phyloP scores from a whole-genome alignment of 2,888 invertebrate genomes.

The Ectropis crepuscularia region DNA sequence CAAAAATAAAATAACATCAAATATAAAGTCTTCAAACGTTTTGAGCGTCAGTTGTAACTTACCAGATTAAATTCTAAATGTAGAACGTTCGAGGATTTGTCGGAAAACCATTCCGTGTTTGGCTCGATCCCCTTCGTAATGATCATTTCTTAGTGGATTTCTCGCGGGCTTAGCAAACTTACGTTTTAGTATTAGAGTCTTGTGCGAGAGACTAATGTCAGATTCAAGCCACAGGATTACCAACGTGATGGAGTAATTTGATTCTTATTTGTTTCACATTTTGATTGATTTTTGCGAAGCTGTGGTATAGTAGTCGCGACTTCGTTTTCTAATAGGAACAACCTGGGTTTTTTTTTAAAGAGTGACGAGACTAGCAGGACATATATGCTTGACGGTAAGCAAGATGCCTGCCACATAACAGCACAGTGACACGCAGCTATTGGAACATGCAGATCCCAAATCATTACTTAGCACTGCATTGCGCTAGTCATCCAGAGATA shows the following conservation, averaged over 20 bases:
- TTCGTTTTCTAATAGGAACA: no score
- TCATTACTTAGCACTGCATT: no score
- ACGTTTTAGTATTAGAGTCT: constrained; percentile 31
- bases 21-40: neutral
- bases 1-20: no score
- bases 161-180: constrained; percentile 25
- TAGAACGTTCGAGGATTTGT: constrained; percentile 16
- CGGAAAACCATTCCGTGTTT: constrained; percentile 23
- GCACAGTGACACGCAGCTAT: no score
- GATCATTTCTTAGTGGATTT: constrained; percentile 29
- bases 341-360: no score
- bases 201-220: neutral
- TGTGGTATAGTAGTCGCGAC: no score
- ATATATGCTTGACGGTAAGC: no score
- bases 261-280: neutral
- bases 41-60: neutral
- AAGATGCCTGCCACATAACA: no score
- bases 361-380: no score
- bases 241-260: neutral
- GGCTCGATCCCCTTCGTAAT: constrained; percentile 1
- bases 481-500: no score
- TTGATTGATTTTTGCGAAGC: no score
- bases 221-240: constrained; percentile 2
- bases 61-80: constrained; percentile 11
- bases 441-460: no score